Evolutionary conservation across 2,797 vertebrate species (phyloP), one percentile per base, ranked within the genome.

Genomic region (Propithecus perrieri): DNA sequence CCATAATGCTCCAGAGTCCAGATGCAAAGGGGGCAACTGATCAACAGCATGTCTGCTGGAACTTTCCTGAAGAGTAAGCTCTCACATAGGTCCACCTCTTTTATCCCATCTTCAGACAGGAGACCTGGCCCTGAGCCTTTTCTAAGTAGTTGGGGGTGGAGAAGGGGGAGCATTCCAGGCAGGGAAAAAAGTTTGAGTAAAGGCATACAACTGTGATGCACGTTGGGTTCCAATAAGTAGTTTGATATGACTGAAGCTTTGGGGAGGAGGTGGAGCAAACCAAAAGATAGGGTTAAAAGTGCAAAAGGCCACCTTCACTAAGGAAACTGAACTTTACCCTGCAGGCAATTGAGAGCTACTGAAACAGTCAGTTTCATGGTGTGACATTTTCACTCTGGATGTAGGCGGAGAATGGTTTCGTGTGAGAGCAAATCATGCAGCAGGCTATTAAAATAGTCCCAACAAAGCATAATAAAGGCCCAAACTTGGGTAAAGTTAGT

Each of bases 241-340:
- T 76, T 78, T 74, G 69, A 59, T 43, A 80, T 15, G 46, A 75
- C 48, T 24, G 59, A 48, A 87, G 33, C 69, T 84, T 80, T 89
- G 65, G 11, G 35, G 18, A 81, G 50, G 30, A 87, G 59, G 17
- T 38, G 33, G 38, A 85, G 12, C 75, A 91, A 76, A 67, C 35
- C 28, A 72, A 85, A 88, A 89, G 46, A 78, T 26, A 46, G 94
- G 41, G 78, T 90, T 87, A 53, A 91, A 95, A 90, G 78, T 69
- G 30, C 65, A 83, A 89, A 97, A 81, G 67, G 35, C 63, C 50
- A 85, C 26, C n/a, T 59, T 96, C 46, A 3, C 50, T 57, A 76
- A 76, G 57, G 46, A 84, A 86, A 87, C 26, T 71, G 63, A 87
- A 96, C 75, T 91, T 96, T 53, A 80, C 48, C 35, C 41, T 72